These are phyloP conservation scores for Actinemys pallida DNA, from an alignment of 2,113 vertebrate species.

Conservation along the genomic window DNA sequence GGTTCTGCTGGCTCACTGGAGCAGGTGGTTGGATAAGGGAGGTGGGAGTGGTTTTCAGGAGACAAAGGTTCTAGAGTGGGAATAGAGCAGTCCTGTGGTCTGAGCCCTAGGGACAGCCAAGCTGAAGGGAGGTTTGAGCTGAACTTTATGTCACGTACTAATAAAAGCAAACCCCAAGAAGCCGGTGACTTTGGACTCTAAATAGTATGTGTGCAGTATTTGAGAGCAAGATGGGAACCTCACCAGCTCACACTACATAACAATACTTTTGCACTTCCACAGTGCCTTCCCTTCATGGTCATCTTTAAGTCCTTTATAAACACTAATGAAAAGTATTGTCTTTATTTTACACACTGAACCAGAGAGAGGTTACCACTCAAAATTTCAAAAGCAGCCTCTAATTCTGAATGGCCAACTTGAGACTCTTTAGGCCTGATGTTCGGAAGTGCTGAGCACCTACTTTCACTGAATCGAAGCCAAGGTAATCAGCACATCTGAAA, in stretches of 20 bases:
- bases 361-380: too few relatives aligned
- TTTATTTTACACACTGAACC: not conserved
- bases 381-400: not conserved
- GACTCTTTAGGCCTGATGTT: not conserved
- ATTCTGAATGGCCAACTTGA: not conserved
- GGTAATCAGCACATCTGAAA: not conserved
- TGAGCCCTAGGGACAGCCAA: not conserved
- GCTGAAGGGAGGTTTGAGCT: not conserved
- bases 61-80: not conserved
- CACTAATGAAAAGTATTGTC: not conserved
- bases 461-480: not conserved
- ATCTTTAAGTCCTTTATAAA: not conserved
- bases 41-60: not conserved
- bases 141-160: not conserved
- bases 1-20: not conserved
- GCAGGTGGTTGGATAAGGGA: not conserved
- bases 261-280: not conserved
- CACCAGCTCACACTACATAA: not conserved
- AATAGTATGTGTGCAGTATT: not conserved
- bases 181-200: not conserved
- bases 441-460: not conserved
- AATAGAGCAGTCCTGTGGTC: not conserved
- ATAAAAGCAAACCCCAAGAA: not conserved
- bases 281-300: not conserved
- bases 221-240: not conserved